phyloP scores from a whole-genome alignment of 2,113 vertebrate species.

The Onychostoma macrolepis region DNA sequence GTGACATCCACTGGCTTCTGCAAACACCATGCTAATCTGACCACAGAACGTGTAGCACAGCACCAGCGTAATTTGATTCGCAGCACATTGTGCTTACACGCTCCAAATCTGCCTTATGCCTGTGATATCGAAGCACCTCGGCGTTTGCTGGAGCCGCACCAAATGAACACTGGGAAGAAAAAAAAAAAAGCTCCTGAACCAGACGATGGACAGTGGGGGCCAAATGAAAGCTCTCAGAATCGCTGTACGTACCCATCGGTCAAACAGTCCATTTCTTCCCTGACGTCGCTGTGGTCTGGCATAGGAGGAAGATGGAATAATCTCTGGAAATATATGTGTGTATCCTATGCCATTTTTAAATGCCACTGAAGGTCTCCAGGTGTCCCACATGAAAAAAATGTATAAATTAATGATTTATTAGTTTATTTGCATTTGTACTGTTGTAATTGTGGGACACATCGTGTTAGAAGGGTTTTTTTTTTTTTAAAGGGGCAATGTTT shows the following conservation, averaged over 20 bases:
- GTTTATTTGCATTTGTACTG: background rate
- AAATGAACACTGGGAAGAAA: background rate
- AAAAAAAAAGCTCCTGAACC: background rate
- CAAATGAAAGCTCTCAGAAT: slow-evolving; percentile 40
- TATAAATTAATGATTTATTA: background rate
- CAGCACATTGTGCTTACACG: slow-evolving; percentile 36
- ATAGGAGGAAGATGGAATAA: background rate
- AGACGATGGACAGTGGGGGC: slow-evolving; percentile 27
- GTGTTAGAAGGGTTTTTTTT: background rate
- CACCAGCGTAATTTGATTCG: slow-evolving; percentile 47
- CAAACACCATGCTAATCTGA: slow-evolving; percentile 44
- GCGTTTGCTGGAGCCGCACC: slow-evolving; percentile 3
- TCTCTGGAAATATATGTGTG: slow-evolving; percentile 22
- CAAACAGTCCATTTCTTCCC: slow-evolving; percentile 31
- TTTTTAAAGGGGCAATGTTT: background rate
- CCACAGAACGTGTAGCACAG: slow-evolving; percentile 16
- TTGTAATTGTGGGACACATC: background rate
- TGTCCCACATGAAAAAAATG: background rate
- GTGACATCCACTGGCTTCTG: slow-evolving; percentile 39
- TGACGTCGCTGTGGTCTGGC: slow-evolving; percentile 8
- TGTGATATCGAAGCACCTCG: slow-evolving; percentile 19
- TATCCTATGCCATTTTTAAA: slow-evolving; percentile 5
- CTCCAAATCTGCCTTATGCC: slow-evolving; percentile 26
- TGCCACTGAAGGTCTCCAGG: background rate
- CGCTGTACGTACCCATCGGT: slow-evolving; percentile 36